phyloP scores from a whole-genome alignment of 1,140 invertebrate genomes.

The Drosophila novamexicana region DNA sequence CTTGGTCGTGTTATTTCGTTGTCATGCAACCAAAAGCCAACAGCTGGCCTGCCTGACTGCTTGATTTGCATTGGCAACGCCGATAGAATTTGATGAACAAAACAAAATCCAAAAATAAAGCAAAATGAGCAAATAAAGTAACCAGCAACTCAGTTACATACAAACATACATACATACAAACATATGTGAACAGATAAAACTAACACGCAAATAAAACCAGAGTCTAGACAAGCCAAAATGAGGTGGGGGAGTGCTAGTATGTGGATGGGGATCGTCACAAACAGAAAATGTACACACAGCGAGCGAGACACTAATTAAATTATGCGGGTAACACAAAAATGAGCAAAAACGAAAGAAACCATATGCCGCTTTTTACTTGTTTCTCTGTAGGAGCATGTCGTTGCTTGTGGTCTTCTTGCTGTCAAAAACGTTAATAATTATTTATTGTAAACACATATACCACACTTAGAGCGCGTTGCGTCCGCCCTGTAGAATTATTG shows the following conservation, averaged over 20 bases:
- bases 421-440: slow-evolving; percentile 35
- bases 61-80: slow-evolving; percentile 31
- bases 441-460: slow-evolving; percentile 44
- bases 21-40: not conserved
- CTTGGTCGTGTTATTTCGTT: not conserved
- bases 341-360: slow-evolving; percentile 45
- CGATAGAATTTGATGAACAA: slow-evolving; percentile 60
- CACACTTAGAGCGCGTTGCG: slow-evolving; percentile 27
- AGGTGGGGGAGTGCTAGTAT: not conserved
- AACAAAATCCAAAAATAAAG: slow-evolving; percentile 56
- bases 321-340: slow-evolving; percentile 58
- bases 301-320: slow-evolving; percentile 64
- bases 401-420: slow-evolving; percentile 36
- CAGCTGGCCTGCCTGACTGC: slow-evolving; percentile 5
- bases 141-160: slow-evolving; percentile 37
- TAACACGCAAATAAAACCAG: slow-evolving; percentile 59
- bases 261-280: slow-evolving; percentile 2
- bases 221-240: slow-evolving; percentile 22
- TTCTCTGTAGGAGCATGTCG: slow-evolving; percentile 78
- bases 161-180: slow-evolving; percentile 41
- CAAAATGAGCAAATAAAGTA: slow-evolving; percentile 49
- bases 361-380: slow-evolving; percentile 78
- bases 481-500: slow-evolving; percentile 33
- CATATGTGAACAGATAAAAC: slow-evolving; percentile 50
- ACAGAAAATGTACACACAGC: slow-evolving; percentile 22